phyloP scores from a whole-genome alignment of 1,140 invertebrate species.

The Theocolax elegans region DNA sequence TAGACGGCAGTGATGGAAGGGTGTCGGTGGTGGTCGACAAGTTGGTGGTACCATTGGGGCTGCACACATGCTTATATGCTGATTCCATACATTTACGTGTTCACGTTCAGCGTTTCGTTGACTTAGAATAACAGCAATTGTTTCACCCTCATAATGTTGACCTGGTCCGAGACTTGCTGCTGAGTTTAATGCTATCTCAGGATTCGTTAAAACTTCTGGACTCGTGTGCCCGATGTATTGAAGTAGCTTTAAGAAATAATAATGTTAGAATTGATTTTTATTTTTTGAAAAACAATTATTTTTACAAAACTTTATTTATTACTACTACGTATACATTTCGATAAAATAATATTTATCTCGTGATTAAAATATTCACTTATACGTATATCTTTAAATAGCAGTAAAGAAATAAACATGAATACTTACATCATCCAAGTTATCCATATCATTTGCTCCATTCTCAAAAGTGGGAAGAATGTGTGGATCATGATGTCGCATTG shows the following conservation, averaged over 20 bases:
- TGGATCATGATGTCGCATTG: slow-evolving; percentile 76
- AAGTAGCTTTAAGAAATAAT: slow-evolving; percentile 66
- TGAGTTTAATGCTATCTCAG: slow-evolving; percentile 77
- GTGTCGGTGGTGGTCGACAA: slow-evolving; percentile 65
- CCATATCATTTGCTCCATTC: slow-evolving; percentile 87
- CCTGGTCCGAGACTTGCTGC: slow-evolving; percentile 77
- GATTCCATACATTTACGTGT: slow-evolving; percentile 70
- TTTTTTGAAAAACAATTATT: not conserved
- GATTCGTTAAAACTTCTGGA: slow-evolving; percentile 85
- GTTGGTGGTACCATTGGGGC: slow-evolving; percentile 55
- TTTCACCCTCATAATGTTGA: slow-evolving; percentile 80
- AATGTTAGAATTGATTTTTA: too few species aligned
- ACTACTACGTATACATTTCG: too few species aligned
- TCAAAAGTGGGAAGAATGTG: slow-evolving; percentile 83
- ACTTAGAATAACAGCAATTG: slow-evolving; percentile 84
- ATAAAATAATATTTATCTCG: slow-evolving; percentile 44
- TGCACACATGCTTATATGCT: slow-evolving; percentile 61
- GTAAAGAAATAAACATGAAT: slow-evolving; percentile 10
- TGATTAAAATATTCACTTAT: slow-evolving; percentile 44
- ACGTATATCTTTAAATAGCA: slow-evolving; percentile 20
- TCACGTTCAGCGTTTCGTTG: slow-evolving; percentile 84
- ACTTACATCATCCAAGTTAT: slow-evolving; percentile 92
- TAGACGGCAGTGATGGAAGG: slow-evolving; percentile 87
- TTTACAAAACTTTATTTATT: not conserved
- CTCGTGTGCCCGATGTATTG: slow-evolving; percentile 92